Evolutionary conservation across 2,797 vertebrate genomes (phyloP).

Genomic region (Denticeps clupeoides): DNA sequence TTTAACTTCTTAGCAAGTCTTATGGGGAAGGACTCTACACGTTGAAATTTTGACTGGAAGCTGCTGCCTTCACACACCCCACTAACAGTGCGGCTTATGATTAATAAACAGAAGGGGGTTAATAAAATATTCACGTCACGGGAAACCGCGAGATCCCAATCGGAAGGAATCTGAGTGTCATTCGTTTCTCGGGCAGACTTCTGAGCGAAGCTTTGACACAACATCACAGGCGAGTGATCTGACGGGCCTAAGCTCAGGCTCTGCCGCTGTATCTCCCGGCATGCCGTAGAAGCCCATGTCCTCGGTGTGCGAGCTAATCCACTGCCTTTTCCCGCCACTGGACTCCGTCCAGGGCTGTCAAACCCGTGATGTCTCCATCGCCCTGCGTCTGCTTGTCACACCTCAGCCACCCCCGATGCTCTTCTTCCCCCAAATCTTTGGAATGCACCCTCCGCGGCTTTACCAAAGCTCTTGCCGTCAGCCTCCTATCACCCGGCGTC

Average conservation of each 20-base stretch:
- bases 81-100: too few relatives aligned
- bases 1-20: too few relatives aligned
- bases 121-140: too few relatives aligned
- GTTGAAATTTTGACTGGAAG: conserved; percentile 39
- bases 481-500: conserved; percentile 18
- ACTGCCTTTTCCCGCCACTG: conserved; percentile 24
- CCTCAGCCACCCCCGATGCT: conserved; percentile 15
- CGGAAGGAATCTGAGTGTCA: conserved; percentile 14
- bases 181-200: neutral
- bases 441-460: conserved; percentile 17
- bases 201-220: conserved; percentile 29
- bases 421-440: conserved; percentile 19
- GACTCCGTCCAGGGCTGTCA: conserved; percentile 44
- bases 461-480: conserved; percentile 25
- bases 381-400: conserved; percentile 34
- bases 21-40: conserved; percentile 33
- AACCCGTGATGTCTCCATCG: conserved; percentile 44
- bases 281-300: conserved; percentile 40
- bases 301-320: conserved; percentile 39
- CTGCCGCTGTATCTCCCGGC: conserved; percentile 41
- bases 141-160: too few relatives aligned
- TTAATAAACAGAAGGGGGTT: too few relatives aligned
- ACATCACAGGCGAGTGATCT: conserved; percentile 29
- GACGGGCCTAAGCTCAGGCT: conserved; percentile 37
- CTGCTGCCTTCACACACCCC: conserved; percentile 35